Evolutionary conservation across 2,888 invertebrate species (phyloP).

Genomic region (Ornithoptera alexandrae): DNA sequence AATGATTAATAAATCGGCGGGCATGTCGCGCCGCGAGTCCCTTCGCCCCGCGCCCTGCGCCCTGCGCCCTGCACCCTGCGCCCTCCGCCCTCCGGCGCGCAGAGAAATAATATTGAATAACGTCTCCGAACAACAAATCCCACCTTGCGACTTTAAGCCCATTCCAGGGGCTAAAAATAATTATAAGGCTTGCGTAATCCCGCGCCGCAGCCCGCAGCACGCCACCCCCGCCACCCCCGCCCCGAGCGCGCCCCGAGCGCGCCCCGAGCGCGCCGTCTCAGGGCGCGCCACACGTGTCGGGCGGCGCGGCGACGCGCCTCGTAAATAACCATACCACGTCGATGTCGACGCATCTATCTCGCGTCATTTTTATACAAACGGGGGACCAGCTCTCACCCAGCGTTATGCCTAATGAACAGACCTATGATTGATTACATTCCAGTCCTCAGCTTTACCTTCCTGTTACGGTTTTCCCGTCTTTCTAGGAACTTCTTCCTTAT

Average conservation of each 20-base stretch:
- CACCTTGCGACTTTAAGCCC: constrained; percentile 69
- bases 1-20: constrained; percentile 42
- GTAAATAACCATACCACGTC: no score
- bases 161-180: constrained; percentile 66
- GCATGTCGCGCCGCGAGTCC: constrained; percentile 25
- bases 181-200: constrained; percentile 55
- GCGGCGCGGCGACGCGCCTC: neutral
- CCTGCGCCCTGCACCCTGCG: constrained; percentile 31
- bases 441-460: no score
- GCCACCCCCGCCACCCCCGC: constrained; percentile 29
- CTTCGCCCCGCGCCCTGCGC: constrained; percentile 26
- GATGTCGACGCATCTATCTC: no score
- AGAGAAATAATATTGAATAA: constrained; percentile 77
- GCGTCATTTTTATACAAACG: no score
- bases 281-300: constrained; percentile 36
- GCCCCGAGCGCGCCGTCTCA: constrained; percentile 44
- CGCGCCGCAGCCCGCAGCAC: constrained; percentile 18
- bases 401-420: no score
- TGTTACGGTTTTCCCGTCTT: no score
- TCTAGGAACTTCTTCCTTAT: no score
- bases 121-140: constrained; percentile 66
- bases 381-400: no score
- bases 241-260: constrained; percentile 39
- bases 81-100: constrained; percentile 44
- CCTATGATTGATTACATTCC: no score